A percentile compares a stretch with the other conserved stretches of the same genome.
These are phyloP conservation scores for Eupithecia insigniata DNA, from an alignment of 2,888 invertebrate species.

Conservation along the genomic window DNA sequence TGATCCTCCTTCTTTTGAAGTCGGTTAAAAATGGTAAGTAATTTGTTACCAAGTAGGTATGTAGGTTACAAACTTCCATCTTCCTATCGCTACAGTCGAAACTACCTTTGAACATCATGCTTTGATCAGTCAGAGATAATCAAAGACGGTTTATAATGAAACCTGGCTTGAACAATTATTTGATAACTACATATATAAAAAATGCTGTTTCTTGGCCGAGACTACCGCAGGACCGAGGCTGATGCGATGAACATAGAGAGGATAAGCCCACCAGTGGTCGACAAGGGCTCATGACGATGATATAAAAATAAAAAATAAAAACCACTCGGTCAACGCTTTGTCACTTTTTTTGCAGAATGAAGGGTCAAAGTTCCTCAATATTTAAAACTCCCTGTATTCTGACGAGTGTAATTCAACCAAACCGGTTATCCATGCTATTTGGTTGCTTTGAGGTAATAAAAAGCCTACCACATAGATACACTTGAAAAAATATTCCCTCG, in stretches of 20 bases:
- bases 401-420: not conserved
- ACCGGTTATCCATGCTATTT: not conserved
- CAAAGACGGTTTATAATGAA: not conserved
- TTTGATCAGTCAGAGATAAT: not conserved
- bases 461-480: too few relatives aligned
- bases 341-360: not conserved
- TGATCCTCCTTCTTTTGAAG: too few relatives aligned
- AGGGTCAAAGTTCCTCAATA: not conserved
- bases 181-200: not conserved
- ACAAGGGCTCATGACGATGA: too few relatives aligned
- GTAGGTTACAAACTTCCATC: too few relatives aligned
- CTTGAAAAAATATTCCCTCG: not conserved
- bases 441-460: not conserved
- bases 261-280: too few relatives aligned
- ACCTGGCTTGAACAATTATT: not conserved
- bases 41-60: not conserved
- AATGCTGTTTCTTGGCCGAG: too few relatives aligned
- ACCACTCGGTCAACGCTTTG: not conserved
- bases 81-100: too few relatives aligned
- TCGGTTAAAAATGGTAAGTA: not conserved
- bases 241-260: too few relatives aligned
- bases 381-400: too few relatives aligned
- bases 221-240: too few relatives aligned
- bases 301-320: too few relatives aligned
- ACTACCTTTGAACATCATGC: not conserved